Base-by-base conservation (phyloP, 2,113 vertebrate species). In the Otis tarda region DNA sequence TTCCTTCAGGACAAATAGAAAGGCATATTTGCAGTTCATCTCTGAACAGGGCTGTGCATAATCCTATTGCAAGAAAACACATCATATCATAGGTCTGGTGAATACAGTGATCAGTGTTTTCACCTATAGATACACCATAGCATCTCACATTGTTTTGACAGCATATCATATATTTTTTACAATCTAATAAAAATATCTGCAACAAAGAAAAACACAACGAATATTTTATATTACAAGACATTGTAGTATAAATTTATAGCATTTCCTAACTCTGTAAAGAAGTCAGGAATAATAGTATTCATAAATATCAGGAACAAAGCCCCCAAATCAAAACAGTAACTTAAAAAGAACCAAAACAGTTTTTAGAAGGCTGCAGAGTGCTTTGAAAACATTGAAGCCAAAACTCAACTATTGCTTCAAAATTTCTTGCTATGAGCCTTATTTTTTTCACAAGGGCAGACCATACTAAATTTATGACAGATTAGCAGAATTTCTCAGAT, bases 1-100 rank as follows among this genome's bases (percentile, higher is more conserved):
- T 95, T 82, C 79, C 82, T 86, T 73, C 11, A 37, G 43, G 88
- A 84, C 81, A 97, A 84, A 81, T 41, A 90, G 83, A 87, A 93
- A 84, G 52, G 35, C 27, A 55, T 75, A 55, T 82, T 59, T 87
- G 39, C 39, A 65, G 67, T 60, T 93, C 67, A 50, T 43, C 61
- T 43, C 78, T 64, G 55, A 91, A 15, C 30, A 70, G 45, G 49
- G 45, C 41, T 91, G 65, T 71, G 33, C 27, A 57, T 65, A 67
- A 94, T 56, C n/a, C 35, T 45, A 37, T 10, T 27, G 30, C 69
- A 74, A 81, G 75, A 27, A 27, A 90, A 67, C 28, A 61, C 30
- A 37, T 37, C 37, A 37, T 31, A 65, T 14, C 76, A 59, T 4
- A 49, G 63, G 24, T 73, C 33, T 65, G 43, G 57, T 88, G 56